Evolutionary conservation across 2,113 vertebrate genomes (phyloP).

Genomic region (Gavialis gangeticus): DNA sequence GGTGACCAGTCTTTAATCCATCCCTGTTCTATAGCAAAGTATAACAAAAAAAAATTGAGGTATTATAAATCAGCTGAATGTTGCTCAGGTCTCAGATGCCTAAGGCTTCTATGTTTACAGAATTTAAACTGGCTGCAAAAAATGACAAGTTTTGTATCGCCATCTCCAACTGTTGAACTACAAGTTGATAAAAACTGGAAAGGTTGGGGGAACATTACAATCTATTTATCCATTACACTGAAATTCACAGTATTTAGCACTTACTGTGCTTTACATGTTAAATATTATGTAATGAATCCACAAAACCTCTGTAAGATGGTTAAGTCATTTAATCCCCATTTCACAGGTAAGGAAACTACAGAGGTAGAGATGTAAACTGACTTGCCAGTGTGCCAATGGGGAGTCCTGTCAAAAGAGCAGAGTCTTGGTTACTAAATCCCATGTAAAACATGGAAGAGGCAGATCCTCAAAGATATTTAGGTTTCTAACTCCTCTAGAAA

Average conservation of each 20-base stretch:
- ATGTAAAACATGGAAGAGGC: background rate
- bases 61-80: background rate
- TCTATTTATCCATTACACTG: slow-evolving; percentile 38
- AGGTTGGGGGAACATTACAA: slow-evolving; percentile 32
- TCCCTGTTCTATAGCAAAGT: background rate
- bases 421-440: background rate
- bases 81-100: slow-evolving; percentile 13
- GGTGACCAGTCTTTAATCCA: background rate
- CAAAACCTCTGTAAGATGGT: slow-evolving; percentile 7
- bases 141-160: background rate
- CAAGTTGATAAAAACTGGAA: slow-evolving; percentile 15
- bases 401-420: background rate
- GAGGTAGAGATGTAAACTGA: background rate
- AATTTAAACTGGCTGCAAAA: background rate
- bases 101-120: background rate
- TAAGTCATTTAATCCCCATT: background rate
- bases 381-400: background rate
- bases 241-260: slow-evolving; percentile 8
- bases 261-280: slow-evolving; percentile 38
- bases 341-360: background rate
- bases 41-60: background rate
- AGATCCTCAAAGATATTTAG: background rate
- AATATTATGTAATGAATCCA: slow-evolving; percentile 47
- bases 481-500: background rate
- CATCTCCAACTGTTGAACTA: background rate